Conservation (phyloP, 1,140 invertebrate species). For the Danaus melanippus region DNA sequence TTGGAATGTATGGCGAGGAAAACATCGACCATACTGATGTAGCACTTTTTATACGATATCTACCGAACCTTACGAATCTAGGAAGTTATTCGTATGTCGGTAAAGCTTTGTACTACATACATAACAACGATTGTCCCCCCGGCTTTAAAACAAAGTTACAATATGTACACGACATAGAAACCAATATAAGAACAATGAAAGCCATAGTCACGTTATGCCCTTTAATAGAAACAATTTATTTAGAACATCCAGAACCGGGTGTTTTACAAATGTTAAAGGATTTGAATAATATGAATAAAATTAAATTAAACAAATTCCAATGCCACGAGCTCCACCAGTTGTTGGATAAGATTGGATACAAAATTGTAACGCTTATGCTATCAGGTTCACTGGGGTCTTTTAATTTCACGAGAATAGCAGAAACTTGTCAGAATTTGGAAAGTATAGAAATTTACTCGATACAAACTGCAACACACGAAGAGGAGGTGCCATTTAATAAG, state of each 20-base stretch:
- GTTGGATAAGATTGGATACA: slow-evolving; percentile 72
- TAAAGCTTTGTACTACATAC: slow-evolving; percentile 71
- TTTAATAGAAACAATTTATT: slow-evolving; percentile 74
- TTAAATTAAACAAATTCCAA: slow-evolving; percentile 76
- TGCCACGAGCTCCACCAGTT: slow-evolving; percentile 74
- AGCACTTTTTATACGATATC: slow-evolving; percentile 72
- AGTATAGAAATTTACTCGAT: slow-evolving; percentile 77
- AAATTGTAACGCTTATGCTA: slow-evolving; percentile 74
- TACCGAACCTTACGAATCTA: slow-evolving; percentile 75
- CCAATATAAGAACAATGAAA: slow-evolving; percentile 71
- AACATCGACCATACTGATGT: slow-evolving; percentile 76
- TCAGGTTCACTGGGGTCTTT: slow-evolving; percentile 73
- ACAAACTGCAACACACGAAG: slow-evolving; percentile 72
- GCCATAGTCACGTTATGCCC: slow-evolving; percentile 75
- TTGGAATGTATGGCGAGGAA: slow-evolving; percentile 77
- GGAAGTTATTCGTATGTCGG: slow-evolving; percentile 78
- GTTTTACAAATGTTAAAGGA: slow-evolving; percentile 70
- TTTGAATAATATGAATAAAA: slow-evolving; percentile 66
- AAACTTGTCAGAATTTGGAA: slow-evolving; percentile 71
- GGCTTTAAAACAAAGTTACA: slow-evolving; percentile 74
- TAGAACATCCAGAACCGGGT: slow-evolving; percentile 74
- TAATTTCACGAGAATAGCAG: slow-evolving; percentile 74
- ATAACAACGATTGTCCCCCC: slow-evolving; percentile 67
- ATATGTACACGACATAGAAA: slow-evolving; percentile 76
- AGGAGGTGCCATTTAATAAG: slow-evolving; percentile 73